phyloP scores from a whole-genome alignment of 1,140 invertebrate genomes.

The Formica exsecta region DNA sequence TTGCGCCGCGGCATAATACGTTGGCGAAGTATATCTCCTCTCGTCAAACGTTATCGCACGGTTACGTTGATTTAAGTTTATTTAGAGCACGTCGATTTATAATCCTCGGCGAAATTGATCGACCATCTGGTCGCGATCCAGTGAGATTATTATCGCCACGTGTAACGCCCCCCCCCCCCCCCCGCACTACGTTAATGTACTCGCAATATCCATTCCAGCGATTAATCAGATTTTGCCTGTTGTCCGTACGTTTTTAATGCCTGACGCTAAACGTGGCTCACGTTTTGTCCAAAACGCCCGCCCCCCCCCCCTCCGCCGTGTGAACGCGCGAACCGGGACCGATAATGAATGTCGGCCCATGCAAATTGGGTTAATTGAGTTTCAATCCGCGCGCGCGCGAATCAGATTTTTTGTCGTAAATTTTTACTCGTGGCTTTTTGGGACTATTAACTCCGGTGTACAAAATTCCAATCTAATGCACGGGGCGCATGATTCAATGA shows the following conservation, averaged over 20 bases:
- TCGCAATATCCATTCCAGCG: conserved; percentile 61
- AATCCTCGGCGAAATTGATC: conserved; percentile 47
- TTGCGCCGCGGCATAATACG: background rate
- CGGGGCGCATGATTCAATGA: background rate
- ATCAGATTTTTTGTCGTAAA: conserved; percentile 37
- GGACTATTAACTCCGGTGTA: conserved; percentile 43
- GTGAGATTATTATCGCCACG: conserved; percentile 33
- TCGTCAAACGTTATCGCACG: conserved; percentile 24
- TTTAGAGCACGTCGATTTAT: conserved; percentile 32
- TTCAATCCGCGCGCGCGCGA: conserved; percentile 1
- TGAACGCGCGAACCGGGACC: conserved; percentile 10
- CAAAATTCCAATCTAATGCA: conserved; percentile 32
- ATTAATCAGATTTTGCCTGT: conserved; percentile 65
- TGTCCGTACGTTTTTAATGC: conserved; percentile 68
- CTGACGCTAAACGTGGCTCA: conserved; percentile 38
- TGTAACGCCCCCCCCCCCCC: background rate
- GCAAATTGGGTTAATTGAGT: conserved; percentile 62
- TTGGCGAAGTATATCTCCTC: background rate
- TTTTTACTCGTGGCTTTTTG: conserved; percentile 48
- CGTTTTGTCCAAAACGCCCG: conserved; percentile 23
- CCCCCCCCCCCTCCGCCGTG: background rate
- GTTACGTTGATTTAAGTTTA: conserved; percentile 40
- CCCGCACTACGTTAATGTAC: conserved; percentile 59
- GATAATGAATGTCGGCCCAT: conserved; percentile 65
- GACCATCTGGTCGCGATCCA: conserved; percentile 32